Evolutionary conservation across 2,888 invertebrate species (phyloP), one percentile per base, ranked within the genome.

Genomic region (Strigamia transsilvanica): DNA sequence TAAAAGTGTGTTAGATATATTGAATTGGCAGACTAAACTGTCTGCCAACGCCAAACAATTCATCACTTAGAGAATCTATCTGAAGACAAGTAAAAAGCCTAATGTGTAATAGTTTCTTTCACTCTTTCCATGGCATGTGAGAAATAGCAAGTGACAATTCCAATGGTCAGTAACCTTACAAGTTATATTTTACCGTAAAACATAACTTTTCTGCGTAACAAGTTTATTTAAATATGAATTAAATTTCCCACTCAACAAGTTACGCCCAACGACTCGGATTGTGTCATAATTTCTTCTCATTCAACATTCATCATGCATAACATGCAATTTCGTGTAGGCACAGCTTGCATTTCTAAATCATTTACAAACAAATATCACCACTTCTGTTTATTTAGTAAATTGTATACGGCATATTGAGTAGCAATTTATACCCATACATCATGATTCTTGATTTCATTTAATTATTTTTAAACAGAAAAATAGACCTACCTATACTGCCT

Each of bases 141-240:
- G 0, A 51, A 51, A 51, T 23, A 0, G 61, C 12, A 32, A 73
- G 27, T 73, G 5, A 27, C 10, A 73, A 73, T 73, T 73, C 10
- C 9, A 73, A 27, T n/a, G 73, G 73, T 73, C 73, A 73, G 27
- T 9, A 32, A 32, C 73, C 32, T 32, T 73, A 32, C 4, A 32
- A 1, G n/a, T n/a, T n/a, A n/a, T 27, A 73, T 7, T 73, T 23
- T 32, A n/a, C 27, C 12, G 0, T 0, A 27, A 73, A 73, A 32
- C 32, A 73, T 73, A 73, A 73, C 13, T 73, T 73, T 73, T 6
- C 15, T 12, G 12, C 13, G 5, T 27, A 73, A 73, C 73, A 73
- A 73, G 73, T 73, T 73, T 73, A 73, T 73, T 73, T 73, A 73
- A 73, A 73, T 73, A 73, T 32, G 73, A 73, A 73, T 73, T 32